Percentiles rank a stretch among this genome's conserved stretches.
These are phyloP conservation scores for Cyclophora punctaria DNA, from an alignment of 2,888 invertebrate genomes.

Conservation along the genomic window DNA sequence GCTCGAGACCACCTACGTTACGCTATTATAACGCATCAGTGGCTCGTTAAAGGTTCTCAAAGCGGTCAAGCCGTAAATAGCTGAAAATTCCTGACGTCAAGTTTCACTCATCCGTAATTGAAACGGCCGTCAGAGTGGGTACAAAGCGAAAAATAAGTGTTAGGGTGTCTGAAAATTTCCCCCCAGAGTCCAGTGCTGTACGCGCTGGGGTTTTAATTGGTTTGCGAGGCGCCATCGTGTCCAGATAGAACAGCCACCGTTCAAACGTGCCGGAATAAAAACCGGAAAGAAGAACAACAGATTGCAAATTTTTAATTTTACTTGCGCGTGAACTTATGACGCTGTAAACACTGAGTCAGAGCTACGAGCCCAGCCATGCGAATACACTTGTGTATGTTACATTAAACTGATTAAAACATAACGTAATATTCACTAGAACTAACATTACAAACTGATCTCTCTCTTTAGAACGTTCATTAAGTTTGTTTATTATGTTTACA, in stretches of 20 bases:
- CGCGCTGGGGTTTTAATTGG: conserved; percentile 37
- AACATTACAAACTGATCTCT: too few relatives aligned
- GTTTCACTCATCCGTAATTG: conserved; percentile 40
- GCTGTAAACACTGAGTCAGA: conserved; percentile 8
- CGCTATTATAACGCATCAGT: conserved; percentile 32
- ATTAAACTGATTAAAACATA: conserved; percentile 14
- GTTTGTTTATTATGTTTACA: too few relatives aligned
- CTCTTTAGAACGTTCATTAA: too few relatives aligned
- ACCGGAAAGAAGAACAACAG: conserved; percentile 9
- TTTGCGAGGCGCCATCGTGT: conserved; percentile 12
- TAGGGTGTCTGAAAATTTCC: conserved; percentile 38
- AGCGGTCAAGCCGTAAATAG: conserved; percentile 47
- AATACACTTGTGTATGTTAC: conserved; percentile 1
- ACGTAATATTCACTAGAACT: neutral
- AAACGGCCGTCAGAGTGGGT: conserved; percentile 30
- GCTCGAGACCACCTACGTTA: conserved; percentile 8
- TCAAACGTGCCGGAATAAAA: conserved; percentile 16
- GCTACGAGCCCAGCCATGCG: neutral
- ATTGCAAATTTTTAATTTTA: conserved; percentile 22
- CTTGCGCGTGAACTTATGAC: conserved; percentile 7
- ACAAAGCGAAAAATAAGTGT: conserved; percentile 38
- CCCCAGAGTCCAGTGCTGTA: conserved; percentile 23
- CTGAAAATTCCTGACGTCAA: conserved; percentile 41
- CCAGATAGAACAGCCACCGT: conserved; percentile 1
- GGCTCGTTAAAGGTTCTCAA: conserved; percentile 32